These are phyloP conservation scores for Microctenopoma stevenorrisi DNA, from an alignment of 2,797 vertebrate genomes.

Conservation along the genomic window DNA sequence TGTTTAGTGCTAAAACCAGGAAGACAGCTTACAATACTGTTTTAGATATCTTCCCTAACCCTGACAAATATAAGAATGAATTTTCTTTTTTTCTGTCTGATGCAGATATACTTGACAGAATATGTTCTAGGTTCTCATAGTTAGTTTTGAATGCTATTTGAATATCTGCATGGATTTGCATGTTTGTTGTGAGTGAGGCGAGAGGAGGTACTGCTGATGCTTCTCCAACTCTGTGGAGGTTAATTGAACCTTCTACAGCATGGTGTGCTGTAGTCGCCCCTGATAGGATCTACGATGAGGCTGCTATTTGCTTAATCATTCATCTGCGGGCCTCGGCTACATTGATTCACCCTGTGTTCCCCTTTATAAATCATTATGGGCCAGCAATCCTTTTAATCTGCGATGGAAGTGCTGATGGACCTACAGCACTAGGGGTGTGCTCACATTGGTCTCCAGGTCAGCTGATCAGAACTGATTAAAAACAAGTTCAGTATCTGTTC, in stretches of 20 bases:
- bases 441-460: constrained; percentile 55
- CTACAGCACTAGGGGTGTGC: constrained; percentile 29
- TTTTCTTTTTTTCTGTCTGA: too few relatives aligned
- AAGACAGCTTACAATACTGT: not conserved
- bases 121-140: not conserved
- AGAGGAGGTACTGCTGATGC: constrained; percentile 17
- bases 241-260: constrained; percentile 56
- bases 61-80: not conserved
- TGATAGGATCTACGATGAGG: constrained; percentile 51
- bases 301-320: constrained; percentile 76
- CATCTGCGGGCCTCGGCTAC: constrained; percentile 66
- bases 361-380: constrained; percentile 74
- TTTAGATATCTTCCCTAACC: not conserved
- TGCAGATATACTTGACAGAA: not conserved
- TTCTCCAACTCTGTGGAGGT: constrained; percentile 22
- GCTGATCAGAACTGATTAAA: constrained; percentile 12
- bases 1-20: not conserved
- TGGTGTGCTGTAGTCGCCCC: constrained; percentile 32
- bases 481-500: constrained; percentile 19
- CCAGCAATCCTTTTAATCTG: constrained; percentile 66
- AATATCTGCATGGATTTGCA: constrained; percentile 11
- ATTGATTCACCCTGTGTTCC: constrained; percentile 71
- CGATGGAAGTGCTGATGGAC: constrained; percentile 69
- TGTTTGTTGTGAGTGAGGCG: constrained; percentile 2
- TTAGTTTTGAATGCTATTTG: constrained; percentile 11